Conservation (phyloP, 1,140 invertebrate species). For the Drosophila leontia region DNA sequence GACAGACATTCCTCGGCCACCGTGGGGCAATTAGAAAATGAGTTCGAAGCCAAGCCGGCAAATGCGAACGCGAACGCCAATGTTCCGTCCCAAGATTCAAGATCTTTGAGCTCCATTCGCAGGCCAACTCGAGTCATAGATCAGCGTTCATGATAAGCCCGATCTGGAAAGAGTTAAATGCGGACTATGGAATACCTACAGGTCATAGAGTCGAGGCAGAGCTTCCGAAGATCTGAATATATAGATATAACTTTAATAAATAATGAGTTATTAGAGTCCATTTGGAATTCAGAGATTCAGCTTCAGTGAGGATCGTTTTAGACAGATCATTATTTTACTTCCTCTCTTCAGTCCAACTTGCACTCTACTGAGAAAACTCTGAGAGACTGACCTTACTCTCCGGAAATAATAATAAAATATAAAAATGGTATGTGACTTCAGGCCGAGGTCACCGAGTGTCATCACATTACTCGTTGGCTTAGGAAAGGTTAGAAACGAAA, state of each 20-base stretch:
- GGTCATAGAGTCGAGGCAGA: background rate
- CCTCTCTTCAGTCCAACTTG: background rate
- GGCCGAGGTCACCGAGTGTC: constrained; percentile 1
- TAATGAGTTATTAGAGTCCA: background rate
- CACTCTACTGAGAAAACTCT: background rate
- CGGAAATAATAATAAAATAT: background rate
- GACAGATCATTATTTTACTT: background rate
- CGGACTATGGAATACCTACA: constrained; percentile 23
- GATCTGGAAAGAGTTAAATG: constrained; percentile 21
- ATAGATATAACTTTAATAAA: background rate
- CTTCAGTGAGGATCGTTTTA: background rate
- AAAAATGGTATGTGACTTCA: constrained; percentile 9
- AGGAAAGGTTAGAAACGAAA: background rate
- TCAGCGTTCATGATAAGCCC: constrained; percentile 79
- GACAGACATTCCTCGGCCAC: constrained; percentile 72
- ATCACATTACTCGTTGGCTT: background rate
- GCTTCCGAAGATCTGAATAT: background rate
- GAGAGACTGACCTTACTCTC: background rate
- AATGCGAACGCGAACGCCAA: constrained; percentile 32
- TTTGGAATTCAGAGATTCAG: background rate
- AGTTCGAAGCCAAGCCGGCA: constrained; percentile 62
- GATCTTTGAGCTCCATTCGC: constrained; percentile 23
- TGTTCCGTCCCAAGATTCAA: constrained; percentile 40
- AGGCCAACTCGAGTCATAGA: constrained; percentile 68
- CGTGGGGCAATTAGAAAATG: constrained; percentile 82